These are phyloP conservation scores for Diplodus sargus DNA, from an alignment of 2,797 vertebrate genomes.

Conservation along the genomic window DNA sequence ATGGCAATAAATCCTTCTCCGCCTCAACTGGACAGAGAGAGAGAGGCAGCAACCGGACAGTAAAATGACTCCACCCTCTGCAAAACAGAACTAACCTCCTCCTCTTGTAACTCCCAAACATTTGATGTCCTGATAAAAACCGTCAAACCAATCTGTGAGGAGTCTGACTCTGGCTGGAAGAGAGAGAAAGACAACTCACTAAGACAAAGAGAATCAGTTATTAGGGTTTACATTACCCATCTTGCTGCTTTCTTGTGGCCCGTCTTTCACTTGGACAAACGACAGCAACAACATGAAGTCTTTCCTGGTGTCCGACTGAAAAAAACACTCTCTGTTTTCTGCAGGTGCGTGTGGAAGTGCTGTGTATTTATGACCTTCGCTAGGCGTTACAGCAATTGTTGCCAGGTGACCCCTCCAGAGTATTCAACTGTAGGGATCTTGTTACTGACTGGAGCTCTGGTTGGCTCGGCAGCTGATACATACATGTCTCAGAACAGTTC, in stretches of 20 bases:
- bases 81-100: slow-evolving; percentile 18
- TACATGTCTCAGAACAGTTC: neutral
- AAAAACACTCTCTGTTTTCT: neutral
- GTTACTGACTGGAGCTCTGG: slow-evolving; percentile 46
- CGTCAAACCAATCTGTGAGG: neutral
- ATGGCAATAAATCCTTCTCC: neutral
- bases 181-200: neutral
- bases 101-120: neutral
- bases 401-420: slow-evolving; percentile 56
- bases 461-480: neutral
- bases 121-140: neutral
- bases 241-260: neutral
- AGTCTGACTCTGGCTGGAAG: no score
- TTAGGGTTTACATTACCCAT: slow-evolving; percentile 5
- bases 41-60: neutral
- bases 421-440: slow-evolving; percentile 49
- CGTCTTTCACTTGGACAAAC: slow-evolving; percentile 1
- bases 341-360: neutral
- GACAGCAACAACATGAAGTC: slow-evolving; percentile 17
- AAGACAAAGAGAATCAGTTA: neutral
- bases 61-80: slow-evolving; percentile 16
- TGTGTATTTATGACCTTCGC: slow-evolving; percentile 27
- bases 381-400: slow-evolving; percentile 42
- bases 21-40: neutral
- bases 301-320: neutral